A percentile compares a stretch with the other conserved stretches of the same genome.
Conservation (phyloP, 2,888 invertebrate genomes). For the Caenorhabditis doughertyi region DNA sequence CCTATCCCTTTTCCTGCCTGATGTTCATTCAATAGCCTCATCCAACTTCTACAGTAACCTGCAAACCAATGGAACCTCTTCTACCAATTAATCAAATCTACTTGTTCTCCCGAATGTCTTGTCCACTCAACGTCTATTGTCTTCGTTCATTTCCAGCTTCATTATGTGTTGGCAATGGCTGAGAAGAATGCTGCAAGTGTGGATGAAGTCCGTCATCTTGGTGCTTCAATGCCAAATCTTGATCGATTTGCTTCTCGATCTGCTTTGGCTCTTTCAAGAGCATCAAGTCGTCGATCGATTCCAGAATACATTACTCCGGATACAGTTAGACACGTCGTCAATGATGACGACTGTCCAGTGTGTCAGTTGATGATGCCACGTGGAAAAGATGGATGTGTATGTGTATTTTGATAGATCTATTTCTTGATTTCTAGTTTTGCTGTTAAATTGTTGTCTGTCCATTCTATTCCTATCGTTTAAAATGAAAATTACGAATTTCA, state of each 20-base stretch:
- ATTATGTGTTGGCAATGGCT: conserved; percentile 78
- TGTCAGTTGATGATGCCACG: conserved; percentile 80
- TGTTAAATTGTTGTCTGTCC: conserved; percentile 6
- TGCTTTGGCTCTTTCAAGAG: conserved; percentile 66
- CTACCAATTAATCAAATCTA: conserved; percentile 29
- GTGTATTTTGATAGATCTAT: conserved; percentile 16
- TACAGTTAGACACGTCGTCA: conserved; percentile 72
- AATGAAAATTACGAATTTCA: background rate
- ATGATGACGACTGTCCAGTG: conserved; percentile 80
- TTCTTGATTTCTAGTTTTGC: background rate
- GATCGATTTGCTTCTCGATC: conserved; percentile 45
- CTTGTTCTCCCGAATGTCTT: background rate
- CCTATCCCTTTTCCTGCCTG: background rate
- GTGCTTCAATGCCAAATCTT: conserved; percentile 59
- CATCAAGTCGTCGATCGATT: conserved; percentile 72
- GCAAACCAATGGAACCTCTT: conserved; percentile 10
- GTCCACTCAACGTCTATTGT: conserved; percentile 2
- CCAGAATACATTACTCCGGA: conserved; percentile 77
- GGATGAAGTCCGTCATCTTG: conserved; percentile 59
- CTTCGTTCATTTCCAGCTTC: conserved; percentile 74
- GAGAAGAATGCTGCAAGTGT: conserved; percentile 72
- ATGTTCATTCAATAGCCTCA: background rate
- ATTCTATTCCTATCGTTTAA: conserved; percentile 32
- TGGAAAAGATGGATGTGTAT: conserved; percentile 72
- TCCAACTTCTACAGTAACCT: conserved; percentile 23